These are phyloP conservation scores for Isichthys henryi DNA, from an alignment of 2,113 vertebrate genomes.

Conservation along the genomic window DNA sequence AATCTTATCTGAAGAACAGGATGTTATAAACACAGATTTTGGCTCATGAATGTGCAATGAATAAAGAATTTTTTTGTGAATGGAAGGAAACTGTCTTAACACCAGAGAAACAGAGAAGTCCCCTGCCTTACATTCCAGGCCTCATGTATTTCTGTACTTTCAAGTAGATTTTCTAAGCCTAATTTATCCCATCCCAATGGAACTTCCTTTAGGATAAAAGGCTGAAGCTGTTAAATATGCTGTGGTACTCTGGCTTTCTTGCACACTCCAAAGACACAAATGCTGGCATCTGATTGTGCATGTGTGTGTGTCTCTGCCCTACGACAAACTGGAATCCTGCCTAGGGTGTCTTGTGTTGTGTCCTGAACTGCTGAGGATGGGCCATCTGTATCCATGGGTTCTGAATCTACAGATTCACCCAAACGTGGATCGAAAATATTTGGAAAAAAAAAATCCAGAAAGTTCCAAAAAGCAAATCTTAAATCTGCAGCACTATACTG, in stretches of 20 bases:
- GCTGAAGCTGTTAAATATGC: neutral
- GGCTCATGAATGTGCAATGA: neutral
- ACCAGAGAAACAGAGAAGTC: conserved; percentile 29
- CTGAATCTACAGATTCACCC: neutral
- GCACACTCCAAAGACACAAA: neutral
- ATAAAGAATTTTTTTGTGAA: conserved; percentile 29
- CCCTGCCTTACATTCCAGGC: neutral
- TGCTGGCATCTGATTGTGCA: neutral
- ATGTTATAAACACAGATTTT: conserved; percentile 41
- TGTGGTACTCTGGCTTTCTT: neutral
- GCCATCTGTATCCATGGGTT: neutral
- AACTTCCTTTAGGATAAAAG: neutral
- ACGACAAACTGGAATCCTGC: too few species aligned
- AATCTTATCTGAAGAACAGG: conserved; percentile 50
- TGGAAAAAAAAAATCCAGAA: neutral
- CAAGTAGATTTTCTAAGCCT: conserved; percentile 8
- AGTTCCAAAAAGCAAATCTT: neutral
- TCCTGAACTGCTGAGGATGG: neutral
- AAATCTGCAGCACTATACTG: neutral
- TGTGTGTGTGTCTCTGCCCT: neutral
- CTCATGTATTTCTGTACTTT: neutral
- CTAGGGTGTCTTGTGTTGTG: neutral
- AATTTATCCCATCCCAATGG: neutral
- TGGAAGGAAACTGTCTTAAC: conserved; percentile 35
- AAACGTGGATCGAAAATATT: neutral